A percentile compares a stretch with the other conserved stretches of the same genome.
Conservation (phyloP, 2,113 vertebrate species). For the Gallinago jamesoni region DNA sequence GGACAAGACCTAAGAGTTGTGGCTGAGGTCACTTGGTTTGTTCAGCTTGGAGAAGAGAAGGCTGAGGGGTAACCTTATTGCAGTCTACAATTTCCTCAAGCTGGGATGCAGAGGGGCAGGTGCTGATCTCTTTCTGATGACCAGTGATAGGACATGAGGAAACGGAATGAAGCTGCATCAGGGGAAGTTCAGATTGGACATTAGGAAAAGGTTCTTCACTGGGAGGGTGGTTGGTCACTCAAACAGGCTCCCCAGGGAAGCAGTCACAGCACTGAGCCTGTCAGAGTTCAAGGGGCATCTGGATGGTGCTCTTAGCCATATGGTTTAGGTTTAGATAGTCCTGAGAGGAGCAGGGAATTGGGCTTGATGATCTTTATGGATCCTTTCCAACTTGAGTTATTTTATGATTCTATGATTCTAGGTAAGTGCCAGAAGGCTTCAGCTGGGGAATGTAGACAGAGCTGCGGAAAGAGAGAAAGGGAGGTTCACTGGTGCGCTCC, state of each 20-base stretch:
- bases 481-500: background rate
- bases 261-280: background rate
- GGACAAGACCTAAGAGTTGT: background rate
- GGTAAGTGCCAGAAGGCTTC: background rate
- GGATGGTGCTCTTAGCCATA: background rate
- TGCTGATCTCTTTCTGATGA: background rate
- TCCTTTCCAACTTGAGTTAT: background rate
- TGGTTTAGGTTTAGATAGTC: background rate
- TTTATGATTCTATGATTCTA: background rate
- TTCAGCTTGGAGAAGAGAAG: background rate
- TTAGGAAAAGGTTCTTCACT: background rate
- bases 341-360: background rate
- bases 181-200: background rate
- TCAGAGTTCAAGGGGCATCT: background rate
- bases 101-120: accelerated
- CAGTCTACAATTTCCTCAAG: background rate
- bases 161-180: background rate
- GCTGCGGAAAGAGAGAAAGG: background rate
- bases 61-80: background rate
- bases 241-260: background rate
- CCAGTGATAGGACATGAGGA: background rate
- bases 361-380: background rate
- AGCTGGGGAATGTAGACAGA: background rate
- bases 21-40: background rate
- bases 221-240: accelerated